Evolutionary conservation across 2,113 vertebrate species (phyloP), one percentile per base, ranked within the genome.

Genomic region (Diadophis punctatus): DNA sequence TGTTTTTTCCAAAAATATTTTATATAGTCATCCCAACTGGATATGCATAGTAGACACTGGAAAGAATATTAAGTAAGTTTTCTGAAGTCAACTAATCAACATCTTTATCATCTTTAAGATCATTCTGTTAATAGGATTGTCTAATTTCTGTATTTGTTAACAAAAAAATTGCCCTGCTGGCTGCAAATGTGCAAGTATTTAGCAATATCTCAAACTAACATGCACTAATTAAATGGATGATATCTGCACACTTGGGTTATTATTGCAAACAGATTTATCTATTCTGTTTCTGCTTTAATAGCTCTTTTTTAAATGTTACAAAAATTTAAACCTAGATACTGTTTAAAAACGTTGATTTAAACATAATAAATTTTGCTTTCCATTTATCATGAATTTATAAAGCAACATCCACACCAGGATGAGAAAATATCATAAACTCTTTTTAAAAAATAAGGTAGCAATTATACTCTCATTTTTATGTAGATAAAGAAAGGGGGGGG

Each of bases 21-120:
- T 53, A 22, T 94, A 90, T 0, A 0, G 48, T 94, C 94, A 74
- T 89, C 2, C 6, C 92, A 34, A n/a, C 23, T 91, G 2, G 1
- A 18, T 51, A 94, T 95, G 52, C 60, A 86, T 87, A 93, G 7
- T 74, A n/a, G 56, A 12, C 1, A 93, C 3, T 80, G n/a, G 87
- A 92, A 88, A 53, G 0, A 0, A 3, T 23, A 0, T 27, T 49
- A 18, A 22, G 11, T 0, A 0, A 89, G 2, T 8, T 88, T 39
- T 55, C 85, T 53, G 93, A 93, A 95, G 7, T 3, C 22, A 92
- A 22, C 63, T 84, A 93, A n/a, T 30, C 39, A 30, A 89, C 80
- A 89, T 80, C 43, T 88, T 91, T 87, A 93, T 56, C 10, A 48
- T 88, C 51, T 93, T 80, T 80, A 49, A 23, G 27, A 49, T 80